Conservation (phyloP, 2,888 invertebrate species). For the Amphiduros pacificus region DNA sequence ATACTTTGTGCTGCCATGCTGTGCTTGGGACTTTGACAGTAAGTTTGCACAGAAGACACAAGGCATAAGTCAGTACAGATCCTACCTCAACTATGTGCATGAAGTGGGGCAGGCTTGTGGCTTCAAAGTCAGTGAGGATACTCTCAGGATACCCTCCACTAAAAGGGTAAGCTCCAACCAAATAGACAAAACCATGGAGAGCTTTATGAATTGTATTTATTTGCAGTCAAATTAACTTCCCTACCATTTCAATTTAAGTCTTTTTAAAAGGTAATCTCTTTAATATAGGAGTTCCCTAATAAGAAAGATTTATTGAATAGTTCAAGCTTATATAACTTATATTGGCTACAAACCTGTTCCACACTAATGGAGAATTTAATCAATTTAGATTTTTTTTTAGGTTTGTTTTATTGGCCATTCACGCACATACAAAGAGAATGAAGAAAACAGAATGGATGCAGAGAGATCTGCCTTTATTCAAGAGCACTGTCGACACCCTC, state of each 20-base stretch:
- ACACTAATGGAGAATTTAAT: neutral
- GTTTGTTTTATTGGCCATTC: conserved; percentile 50
- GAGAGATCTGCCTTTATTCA: conserved; percentile 40
- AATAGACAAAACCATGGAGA: neutral
- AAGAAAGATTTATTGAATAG: too few relatives aligned
- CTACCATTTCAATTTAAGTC: too few relatives aligned
- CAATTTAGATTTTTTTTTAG: conserved; percentile 30
- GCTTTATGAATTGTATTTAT: too few relatives aligned
- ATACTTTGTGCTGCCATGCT: conserved; percentile 93
- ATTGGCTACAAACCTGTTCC: too few relatives aligned
- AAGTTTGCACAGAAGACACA: conserved; percentile 71
- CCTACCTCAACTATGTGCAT: conserved; percentile 62
- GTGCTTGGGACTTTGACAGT: conserved; percentile 87
- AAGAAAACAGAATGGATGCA: conserved; percentile 34
- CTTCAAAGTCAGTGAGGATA: conserved; percentile 76
- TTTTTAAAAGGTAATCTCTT: too few relatives aligned
- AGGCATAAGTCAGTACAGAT: conserved; percentile 71
- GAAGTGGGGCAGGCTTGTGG: conserved; percentile 72
- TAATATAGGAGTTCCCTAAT: too few relatives aligned
- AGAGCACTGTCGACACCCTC: conserved; percentile 19
- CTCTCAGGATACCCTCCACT: conserved; percentile 93
- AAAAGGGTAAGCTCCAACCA: conserved; percentile 70
- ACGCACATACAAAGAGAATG: conserved; percentile 34
- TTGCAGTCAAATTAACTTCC: too few relatives aligned
- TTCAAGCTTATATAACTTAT: too few relatives aligned